Evolutionary conservation across 2,888 invertebrate species (phyloP).

Genomic region (Tribolium freemani): DNA sequence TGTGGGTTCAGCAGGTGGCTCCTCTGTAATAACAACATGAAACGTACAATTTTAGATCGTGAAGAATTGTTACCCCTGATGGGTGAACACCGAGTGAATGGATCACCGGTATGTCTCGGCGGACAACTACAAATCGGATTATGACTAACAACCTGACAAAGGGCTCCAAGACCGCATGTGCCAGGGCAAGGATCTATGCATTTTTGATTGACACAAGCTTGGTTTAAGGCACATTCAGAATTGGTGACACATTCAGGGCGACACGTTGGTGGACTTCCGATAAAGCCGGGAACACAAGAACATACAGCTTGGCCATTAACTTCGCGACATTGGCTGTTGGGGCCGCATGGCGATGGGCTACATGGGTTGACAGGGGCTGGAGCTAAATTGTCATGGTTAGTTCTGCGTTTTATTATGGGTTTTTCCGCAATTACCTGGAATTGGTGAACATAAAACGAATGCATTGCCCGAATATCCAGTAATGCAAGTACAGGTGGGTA

Average conservation of each 20-base stretch:
- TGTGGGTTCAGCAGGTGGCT: constrained; percentile 66
- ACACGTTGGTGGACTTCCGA: constrained; percentile 80
- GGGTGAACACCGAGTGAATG: constrained; percentile 60
- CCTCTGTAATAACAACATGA: constrained; percentile 43
- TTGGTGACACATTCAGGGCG: constrained; percentile 78
- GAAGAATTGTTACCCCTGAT: constrained; percentile 46
- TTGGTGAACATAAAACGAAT: constrained; percentile 74
- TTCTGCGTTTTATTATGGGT: neutral
- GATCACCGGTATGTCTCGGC: constrained; percentile 72
- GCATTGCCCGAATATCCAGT: constrained; percentile 82
- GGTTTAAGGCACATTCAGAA: constrained; percentile 77
- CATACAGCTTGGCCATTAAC: constrained; percentile 78
- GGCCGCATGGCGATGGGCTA: constrained; percentile 82
- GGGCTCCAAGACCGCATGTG: constrained; percentile 78
- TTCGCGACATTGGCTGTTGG: constrained; percentile 77
- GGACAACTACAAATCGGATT: constrained; percentile 76
- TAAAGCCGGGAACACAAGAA: constrained; percentile 75
- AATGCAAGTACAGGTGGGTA: constrained; percentile 83
- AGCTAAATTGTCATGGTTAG: neutral
- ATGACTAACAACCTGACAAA: constrained; percentile 78
- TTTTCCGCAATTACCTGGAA: constrained; percentile 69
- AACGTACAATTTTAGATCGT: neutral
- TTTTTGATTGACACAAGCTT: constrained; percentile 78
- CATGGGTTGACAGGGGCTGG: constrained; percentile 51
- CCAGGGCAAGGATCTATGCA: constrained; percentile 81